Conservation (phyloP, 2,797 vertebrate species). For the Brachyalestes nurse region DNA sequence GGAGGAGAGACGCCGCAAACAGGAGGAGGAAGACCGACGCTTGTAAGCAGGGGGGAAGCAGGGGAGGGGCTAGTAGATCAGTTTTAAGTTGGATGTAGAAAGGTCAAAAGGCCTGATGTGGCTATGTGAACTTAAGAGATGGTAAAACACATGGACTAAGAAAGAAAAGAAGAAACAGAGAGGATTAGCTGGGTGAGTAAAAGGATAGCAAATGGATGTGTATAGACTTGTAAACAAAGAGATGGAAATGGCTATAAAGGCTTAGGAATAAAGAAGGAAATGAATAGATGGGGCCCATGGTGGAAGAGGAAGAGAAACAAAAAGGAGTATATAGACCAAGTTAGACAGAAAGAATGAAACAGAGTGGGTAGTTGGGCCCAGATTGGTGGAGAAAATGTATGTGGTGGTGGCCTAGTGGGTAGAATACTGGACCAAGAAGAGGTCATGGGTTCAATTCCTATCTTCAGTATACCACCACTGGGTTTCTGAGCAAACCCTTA, state of each 20-base stretch:
- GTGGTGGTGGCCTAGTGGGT: too few species aligned
- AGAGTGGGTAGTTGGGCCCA: neutral
- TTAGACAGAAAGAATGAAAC: neutral
- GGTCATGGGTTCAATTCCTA: too few species aligned
- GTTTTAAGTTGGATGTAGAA: neutral
- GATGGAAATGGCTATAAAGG: neutral
- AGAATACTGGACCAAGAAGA: too few species aligned
- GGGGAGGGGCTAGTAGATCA: neutral
- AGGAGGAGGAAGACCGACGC: conserved; percentile 88
- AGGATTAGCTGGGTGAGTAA: neutral
- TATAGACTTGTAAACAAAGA: neutral
- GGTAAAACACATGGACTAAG: neutral
- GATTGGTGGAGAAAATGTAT: neutral
- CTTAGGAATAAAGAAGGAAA: too few species aligned
- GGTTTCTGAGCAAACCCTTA: too few species aligned
- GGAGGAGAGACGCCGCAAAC: conserved; percentile 82
- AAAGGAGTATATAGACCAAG: too few species aligned
- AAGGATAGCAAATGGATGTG: neutral
- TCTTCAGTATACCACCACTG: too few species aligned
- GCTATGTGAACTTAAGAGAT: neutral
- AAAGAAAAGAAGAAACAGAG: too few species aligned
- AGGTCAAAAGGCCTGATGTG: neutral
- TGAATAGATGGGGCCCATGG: too few species aligned
- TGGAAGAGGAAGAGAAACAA: neutral
- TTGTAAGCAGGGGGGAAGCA: conserved; percentile 78